Percentiles rank a stretch among this genome's conserved stretches.
phyloP scores from a whole-genome alignment of 2,888 invertebrate genomes.

The Tiliacea citrago region DNA sequence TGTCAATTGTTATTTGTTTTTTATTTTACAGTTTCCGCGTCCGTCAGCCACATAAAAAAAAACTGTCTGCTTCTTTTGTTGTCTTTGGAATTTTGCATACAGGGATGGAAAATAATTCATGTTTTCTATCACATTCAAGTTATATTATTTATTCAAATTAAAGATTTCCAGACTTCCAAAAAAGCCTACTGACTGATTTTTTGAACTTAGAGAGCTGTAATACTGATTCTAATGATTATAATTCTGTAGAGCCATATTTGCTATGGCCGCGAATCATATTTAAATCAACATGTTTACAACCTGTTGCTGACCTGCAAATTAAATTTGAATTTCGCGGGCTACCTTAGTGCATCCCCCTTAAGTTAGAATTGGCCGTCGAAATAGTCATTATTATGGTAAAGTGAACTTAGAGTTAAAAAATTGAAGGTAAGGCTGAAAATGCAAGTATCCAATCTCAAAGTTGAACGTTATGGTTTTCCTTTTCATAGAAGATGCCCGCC shows the following conservation, averaged over 20 bases:
- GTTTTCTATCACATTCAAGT: not conserved
- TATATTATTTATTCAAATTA: not conserved
- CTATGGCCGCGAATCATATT: too few relatives aligned
- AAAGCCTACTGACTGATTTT: too few relatives aligned
- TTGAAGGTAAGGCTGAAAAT: constrained; percentile 4
- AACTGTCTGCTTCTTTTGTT: not conserved
- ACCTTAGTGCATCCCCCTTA: too few relatives aligned
- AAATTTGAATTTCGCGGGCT: too few relatives aligned
- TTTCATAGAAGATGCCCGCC: not conserved
- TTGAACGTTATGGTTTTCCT: constrained; percentile 23
- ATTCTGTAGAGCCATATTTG: too few relatives aligned
- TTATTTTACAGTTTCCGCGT: constrained; percentile 28
- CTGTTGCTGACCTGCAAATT: too few relatives aligned
- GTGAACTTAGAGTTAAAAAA: too few relatives aligned
- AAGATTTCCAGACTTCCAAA: not conserved
- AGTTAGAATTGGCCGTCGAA: not conserved
- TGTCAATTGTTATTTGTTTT: constrained; percentile 32
- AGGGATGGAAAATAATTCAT: not conserved
- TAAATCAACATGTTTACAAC: too few relatives aligned
- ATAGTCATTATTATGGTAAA: not conserved
- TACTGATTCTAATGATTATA: too few relatives aligned
- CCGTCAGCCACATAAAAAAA: not conserved
- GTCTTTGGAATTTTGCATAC: constrained; percentile 11
- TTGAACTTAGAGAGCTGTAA: too few relatives aligned
- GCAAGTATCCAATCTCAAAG: not conserved